These are phyloP conservation scores for Gallinago media DNA, from an alignment of 2,113 vertebrate species.

Conservation along the genomic window DNA sequence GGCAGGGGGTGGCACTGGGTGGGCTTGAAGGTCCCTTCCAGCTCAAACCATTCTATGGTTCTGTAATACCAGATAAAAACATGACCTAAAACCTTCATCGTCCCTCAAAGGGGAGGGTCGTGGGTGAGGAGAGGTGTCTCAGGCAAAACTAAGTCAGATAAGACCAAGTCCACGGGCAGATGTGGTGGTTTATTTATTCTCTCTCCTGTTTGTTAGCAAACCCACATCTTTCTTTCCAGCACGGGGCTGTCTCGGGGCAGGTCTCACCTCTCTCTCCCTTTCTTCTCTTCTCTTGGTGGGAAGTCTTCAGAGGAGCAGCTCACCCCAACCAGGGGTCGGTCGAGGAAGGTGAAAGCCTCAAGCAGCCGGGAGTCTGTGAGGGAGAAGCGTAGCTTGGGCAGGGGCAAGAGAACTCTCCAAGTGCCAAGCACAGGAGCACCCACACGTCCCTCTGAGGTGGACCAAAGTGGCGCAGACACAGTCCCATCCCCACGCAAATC, in stretches of 20 bases:
- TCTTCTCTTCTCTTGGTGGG: not conserved
- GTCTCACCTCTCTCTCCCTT: not conserved
- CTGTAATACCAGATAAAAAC: not conserved
- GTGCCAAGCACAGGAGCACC: rapidly evolving
- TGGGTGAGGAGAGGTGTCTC: not conserved
- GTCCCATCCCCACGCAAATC: constrained; percentile 42
- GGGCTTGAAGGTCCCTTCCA: too few species aligned
- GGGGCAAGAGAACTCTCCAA: constrained; percentile 21
- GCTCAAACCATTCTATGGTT: not conserved
- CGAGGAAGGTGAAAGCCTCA: constrained; percentile 55
- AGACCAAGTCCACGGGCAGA: not conserved
- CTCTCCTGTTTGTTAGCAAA: not conserved
- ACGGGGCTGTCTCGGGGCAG: not conserved
- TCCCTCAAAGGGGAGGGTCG: not conserved
- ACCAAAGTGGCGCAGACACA: constrained; percentile 9
- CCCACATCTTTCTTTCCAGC: not conserved
- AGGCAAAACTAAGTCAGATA: not conserved
- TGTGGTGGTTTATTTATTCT: not conserved
- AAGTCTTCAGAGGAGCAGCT: constrained; percentile 57
- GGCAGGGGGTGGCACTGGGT: too few species aligned
- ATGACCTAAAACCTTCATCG: not conserved
- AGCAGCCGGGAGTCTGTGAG: constrained; percentile 30
- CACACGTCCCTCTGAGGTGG: not conserved
- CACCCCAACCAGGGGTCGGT: constrained; percentile 12
- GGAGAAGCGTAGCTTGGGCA: constrained; percentile 29